phyloP scores from a whole-genome alignment of 2,888 invertebrate species.

The Adela reaumurella region DNA sequence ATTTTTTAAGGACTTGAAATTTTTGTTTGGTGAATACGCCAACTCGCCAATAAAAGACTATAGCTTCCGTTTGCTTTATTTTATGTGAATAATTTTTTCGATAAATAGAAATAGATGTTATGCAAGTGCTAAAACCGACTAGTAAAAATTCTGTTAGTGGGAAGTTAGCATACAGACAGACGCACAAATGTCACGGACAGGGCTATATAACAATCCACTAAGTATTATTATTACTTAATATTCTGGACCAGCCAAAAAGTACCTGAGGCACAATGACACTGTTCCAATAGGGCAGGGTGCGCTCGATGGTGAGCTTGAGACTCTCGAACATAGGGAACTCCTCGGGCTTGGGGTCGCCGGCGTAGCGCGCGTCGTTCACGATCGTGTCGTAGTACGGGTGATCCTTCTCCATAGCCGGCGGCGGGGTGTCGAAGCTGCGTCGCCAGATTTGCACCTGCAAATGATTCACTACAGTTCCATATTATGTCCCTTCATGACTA shows the following conservation, averaged over 20 bases:
- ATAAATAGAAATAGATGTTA: no score
- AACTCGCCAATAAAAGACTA: no score
- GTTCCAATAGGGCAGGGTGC: slow-evolving; percentile 86
- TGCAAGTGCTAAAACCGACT: no score
- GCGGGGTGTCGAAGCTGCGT: slow-evolving; percentile 76
- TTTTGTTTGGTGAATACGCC: no score
- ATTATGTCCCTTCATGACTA: no score
- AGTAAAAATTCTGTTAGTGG: neutral
- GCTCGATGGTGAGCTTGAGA: slow-evolving; percentile 73
- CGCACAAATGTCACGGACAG: neutral
- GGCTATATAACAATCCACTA: no score
- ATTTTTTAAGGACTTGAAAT: no score
- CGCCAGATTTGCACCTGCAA: slow-evolving; percentile 78
- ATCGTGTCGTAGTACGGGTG: slow-evolving; percentile 75
- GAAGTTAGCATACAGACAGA: neutral
- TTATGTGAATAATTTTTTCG: no score
- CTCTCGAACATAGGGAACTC: slow-evolving; percentile 83
- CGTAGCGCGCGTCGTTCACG: slow-evolving; percentile 71
- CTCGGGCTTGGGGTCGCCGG: slow-evolving; percentile 64
- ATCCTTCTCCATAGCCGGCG: slow-evolving; percentile 73
- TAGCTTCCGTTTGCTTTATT: no score
- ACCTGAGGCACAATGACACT: slow-evolving; percentile 71
- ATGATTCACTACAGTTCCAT: no score
- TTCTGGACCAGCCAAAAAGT: no score
- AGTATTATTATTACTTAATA: no score